Evolutionary conservation across 2,113 vertebrate species (phyloP).

Genomic region (Trematomus loennbergii): DNA sequence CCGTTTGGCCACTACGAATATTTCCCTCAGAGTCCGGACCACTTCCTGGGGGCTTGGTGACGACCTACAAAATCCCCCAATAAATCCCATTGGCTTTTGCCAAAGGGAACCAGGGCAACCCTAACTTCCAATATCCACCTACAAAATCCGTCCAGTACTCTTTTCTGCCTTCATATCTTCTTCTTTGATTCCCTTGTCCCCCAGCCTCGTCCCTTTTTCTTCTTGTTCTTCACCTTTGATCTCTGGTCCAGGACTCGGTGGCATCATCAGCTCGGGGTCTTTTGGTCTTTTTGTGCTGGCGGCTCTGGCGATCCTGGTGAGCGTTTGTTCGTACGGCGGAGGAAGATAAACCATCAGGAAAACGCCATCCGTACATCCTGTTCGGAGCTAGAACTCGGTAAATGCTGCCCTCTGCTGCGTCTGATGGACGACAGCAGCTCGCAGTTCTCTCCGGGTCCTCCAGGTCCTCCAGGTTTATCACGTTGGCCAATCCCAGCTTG

Average conservation of each 20-base stretch:
- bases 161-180: background rate
- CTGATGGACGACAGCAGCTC: conserved; percentile 76
- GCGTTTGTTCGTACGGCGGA: conserved; percentile 89
- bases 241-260: conserved; percentile 50
- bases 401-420: conserved; percentile 34
- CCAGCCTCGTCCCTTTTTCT: background rate
- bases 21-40: no score
- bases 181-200: background rate
- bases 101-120: background rate
- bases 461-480: conserved; percentile 85
- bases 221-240: conserved; percentile 8
- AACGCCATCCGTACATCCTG: conserved; percentile 73
- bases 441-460: conserved; percentile 75
- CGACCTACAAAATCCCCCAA: background rate
- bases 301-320: conserved; percentile 79
- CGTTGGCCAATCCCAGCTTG: conserved; percentile 78
- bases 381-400: conserved; percentile 63
- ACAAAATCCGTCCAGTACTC: background rate
- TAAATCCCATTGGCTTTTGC: background rate
- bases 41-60: no score
- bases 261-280: conserved; percentile 60
- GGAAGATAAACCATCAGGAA: conserved; percentile 84
- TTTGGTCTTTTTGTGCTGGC: conserved; percentile 78
- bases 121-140: background rate
- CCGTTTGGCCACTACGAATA: no score